These are phyloP conservation scores for Yponomeuta evonymella DNA, from an alignment of 2,888 invertebrate species.

Conservation along the genomic window DNA sequence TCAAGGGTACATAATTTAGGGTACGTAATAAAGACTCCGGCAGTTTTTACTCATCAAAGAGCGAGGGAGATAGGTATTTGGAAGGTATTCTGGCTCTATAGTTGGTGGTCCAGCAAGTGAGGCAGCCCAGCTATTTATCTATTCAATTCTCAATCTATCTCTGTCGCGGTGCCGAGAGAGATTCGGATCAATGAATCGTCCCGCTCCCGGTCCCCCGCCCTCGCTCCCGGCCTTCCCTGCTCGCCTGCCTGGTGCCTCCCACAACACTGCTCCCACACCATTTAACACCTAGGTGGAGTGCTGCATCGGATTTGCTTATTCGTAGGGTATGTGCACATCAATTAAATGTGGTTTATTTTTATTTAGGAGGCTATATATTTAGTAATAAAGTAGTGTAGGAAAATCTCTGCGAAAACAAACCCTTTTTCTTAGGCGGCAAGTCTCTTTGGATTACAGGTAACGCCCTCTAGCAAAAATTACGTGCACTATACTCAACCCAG, in stretches of 20 bases:
- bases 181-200: constrained; percentile 74
- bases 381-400: not conserved
- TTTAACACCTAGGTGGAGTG: not conserved
- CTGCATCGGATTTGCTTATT: not conserved
- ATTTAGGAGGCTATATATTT: not conserved
- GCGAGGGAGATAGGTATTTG: no score
- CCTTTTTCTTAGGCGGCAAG: no score
- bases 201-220: constrained; percentile 46
- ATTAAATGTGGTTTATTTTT: no score
- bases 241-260: constrained; percentile 1
- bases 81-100: not conserved
- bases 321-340: no score
- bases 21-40: no score
- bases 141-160: constrained; percentile 33
- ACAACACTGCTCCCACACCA: not conserved
- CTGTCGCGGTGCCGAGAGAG: constrained; percentile 58
- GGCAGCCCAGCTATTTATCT: not conserved
- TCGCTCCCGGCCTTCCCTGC: constrained; percentile 12
- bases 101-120: not conserved
- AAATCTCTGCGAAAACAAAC: no score
- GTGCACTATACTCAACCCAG: not conserved
- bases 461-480: not conserved
- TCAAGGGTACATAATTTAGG: no score
- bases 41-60: no score
- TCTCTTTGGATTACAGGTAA: not conserved